Conservation (phyloP, 2,113 vertebrate species). For the Struthidea cinerea region DNA sequence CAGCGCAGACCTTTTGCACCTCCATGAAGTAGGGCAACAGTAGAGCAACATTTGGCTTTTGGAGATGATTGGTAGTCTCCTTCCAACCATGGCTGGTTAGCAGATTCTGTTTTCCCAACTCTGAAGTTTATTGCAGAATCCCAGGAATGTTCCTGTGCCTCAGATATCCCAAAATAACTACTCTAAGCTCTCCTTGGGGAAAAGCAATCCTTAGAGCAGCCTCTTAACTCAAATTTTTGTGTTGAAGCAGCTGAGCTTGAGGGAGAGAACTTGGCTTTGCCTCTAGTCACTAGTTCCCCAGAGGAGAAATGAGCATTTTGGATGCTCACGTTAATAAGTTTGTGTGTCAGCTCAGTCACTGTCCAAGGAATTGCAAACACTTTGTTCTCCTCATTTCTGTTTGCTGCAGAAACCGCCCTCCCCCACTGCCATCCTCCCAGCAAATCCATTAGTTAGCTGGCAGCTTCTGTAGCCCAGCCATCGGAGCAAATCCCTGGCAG, state of each 20-base stretch:
- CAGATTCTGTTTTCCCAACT: slow-evolving; percentile 65
- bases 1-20: neutral
- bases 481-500: neutral
- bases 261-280: slow-evolving; percentile 15
- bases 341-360: neutral
- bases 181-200: slow-evolving; percentile 61
- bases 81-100: neutral
- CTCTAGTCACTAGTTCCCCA: neutral
- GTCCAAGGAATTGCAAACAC: neutral
- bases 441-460: neutral
- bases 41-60: neutral
- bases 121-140: slow-evolving; percentile 65
- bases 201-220: slow-evolving; percentile 40
- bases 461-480: neutral
- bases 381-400: neutral
- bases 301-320: slow-evolving; percentile 6
- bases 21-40: neutral
- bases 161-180: slow-evolving; percentile 73
- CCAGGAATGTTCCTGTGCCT: slow-evolving; percentile 70
- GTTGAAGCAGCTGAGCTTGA: slow-evolving; percentile 31
- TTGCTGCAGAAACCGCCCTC: neutral
- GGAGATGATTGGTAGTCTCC: neutral
- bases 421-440: neutral
- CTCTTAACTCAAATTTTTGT: slow-evolving; percentile 38
- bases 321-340: slow-evolving; percentile 7